Evolutionary conservation across 2,113 vertebrate species (phyloP), one percentile per base, ranked within the genome.

Genomic region (Erpornis zantholeuca): DNA sequence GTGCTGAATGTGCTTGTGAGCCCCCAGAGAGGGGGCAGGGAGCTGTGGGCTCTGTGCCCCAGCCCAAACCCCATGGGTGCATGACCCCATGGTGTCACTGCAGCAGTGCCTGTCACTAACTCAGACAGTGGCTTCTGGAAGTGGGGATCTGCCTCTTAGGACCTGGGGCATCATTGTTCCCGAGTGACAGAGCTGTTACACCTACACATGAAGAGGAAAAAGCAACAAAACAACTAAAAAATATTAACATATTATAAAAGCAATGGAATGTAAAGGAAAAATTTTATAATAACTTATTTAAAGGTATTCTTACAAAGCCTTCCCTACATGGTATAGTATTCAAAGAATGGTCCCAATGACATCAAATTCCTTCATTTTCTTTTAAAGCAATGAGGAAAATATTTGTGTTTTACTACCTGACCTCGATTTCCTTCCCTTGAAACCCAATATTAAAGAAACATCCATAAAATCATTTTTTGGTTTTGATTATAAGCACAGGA

Each of bases 301-400:
- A 92, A 97, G 53, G 90, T 84, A 94, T 92, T 84, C 44, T 94
- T 75, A 91, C 66, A 94, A 96, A 94, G 79, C 90, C 93, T 93
- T 96, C 90, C 96, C 95, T 86, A 96, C 56, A 69, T 20, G n/a
- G 60, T 78, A 84, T 44, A 83, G 49, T 44, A 94, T 83, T 88
- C 56, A 75, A 90, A 92, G 70, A 86, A 57, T 60, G 92, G 92
- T 95, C 90, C 94, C 92, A 92, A 61, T 82, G 86, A 90, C 76
- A 95, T 70, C n/a, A 88, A 92, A 94, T 93, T 97, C 96, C 96
- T 97, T 96, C 95, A 97, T 96, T 96, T 96, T 93, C 60, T 93
- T 86, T 83, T 53, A 90, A 96, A 90, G 92, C 15, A 17, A 64
- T 12, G n/a, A 68, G 85, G 79, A 93, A 80, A 86, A 49, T 31